Evolutionary conservation across 1,140 invertebrate species (phyloP).

Genomic region (Zelostemma sp.): DNA sequence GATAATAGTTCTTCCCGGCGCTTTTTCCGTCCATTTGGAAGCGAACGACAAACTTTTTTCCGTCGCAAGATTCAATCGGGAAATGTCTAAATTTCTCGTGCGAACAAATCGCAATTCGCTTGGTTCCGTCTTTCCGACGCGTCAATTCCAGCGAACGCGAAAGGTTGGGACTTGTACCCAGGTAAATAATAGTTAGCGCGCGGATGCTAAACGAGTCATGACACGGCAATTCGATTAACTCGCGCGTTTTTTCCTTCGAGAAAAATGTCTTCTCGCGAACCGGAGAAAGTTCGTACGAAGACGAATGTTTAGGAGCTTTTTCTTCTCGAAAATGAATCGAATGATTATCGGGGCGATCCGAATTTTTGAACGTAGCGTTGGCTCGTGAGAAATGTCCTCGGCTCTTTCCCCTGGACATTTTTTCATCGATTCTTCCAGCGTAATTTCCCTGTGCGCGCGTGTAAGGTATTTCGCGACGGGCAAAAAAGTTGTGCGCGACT

Average conservation of each 20-base stretch:
- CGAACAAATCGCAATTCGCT: constrained; percentile 23
- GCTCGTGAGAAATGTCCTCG: constrained; percentile 9
- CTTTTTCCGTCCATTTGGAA: too few species aligned
- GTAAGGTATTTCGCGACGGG: constrained; percentile 28
- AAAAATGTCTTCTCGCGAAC: not conserved
- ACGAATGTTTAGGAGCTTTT: not conserved
- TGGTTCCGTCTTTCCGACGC: constrained; percentile 36
- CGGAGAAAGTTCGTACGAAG: too few species aligned
- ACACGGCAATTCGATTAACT: constrained; percentile 50
- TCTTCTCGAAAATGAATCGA: constrained; percentile 14
- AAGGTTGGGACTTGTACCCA: constrained; percentile 43
- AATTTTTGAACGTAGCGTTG: constrained; percentile 19
- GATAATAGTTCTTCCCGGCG: too few species aligned
- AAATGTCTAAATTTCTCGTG: too few species aligned
- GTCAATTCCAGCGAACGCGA: constrained; percentile 38
- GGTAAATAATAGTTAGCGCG: constrained; percentile 46
- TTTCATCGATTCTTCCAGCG: constrained; percentile 14
- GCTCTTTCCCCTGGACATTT: constrained; percentile 15
- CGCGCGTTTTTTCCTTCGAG: constrained; percentile 5
- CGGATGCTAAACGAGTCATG: constrained; percentile 48
- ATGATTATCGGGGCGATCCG: constrained; percentile 17
- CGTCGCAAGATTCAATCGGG: too few species aligned
- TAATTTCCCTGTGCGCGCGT: constrained; percentile 39
- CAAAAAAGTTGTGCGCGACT: constrained; percentile 34
- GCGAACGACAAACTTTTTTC: too few species aligned